Percentiles rank a stretch among this genome's conserved stretches.
These are phyloP conservation scores for Ceramica pisi DNA, from an alignment of 2,888 invertebrate genomes.

Conservation along the genomic window DNA sequence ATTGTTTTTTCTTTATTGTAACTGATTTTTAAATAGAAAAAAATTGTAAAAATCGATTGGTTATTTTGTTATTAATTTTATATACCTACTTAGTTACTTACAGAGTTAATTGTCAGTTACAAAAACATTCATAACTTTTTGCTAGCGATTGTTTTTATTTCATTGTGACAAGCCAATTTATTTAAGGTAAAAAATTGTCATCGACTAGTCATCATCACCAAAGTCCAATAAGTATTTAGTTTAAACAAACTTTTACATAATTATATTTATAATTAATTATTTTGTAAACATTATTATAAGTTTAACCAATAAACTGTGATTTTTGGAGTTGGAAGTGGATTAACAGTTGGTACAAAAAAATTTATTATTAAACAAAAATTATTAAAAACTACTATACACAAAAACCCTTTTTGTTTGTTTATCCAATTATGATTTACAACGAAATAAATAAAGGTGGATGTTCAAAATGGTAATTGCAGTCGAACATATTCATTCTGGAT, in stretches of 20 bases:
- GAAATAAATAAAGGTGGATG: background rate
- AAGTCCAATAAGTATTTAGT: constrained; percentile 19
- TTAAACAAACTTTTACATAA: constrained; percentile 15
- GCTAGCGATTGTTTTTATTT: background rate
- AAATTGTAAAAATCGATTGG: too few relatives aligned
- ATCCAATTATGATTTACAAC: background rate
- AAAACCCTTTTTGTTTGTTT: background rate
- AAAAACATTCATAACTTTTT: background rate
- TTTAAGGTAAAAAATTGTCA: background rate
- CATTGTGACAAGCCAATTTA: background rate
- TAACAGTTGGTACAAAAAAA: constrained; percentile 36
- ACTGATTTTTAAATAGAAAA: background rate
- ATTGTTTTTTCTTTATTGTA: constrained; percentile 2
- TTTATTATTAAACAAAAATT: constrained; percentile 7
- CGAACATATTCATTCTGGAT: too few relatives aligned
- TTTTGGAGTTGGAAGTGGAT: constrained; percentile 22
- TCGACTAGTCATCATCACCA: constrained; percentile 12
- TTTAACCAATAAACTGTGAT: constrained; percentile 48
- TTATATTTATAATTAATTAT: constrained; percentile 19
- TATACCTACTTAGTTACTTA: too few relatives aligned
- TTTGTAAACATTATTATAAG: constrained; percentile 35
- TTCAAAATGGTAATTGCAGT: constrained; percentile 6
- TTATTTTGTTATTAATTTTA: too few relatives aligned
- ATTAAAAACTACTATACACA: constrained; percentile 16
- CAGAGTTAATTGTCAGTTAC: background rate